Evolutionary conservation across 1,140 invertebrate species (phyloP).

Genomic region (Brachionus rubens): DNA sequence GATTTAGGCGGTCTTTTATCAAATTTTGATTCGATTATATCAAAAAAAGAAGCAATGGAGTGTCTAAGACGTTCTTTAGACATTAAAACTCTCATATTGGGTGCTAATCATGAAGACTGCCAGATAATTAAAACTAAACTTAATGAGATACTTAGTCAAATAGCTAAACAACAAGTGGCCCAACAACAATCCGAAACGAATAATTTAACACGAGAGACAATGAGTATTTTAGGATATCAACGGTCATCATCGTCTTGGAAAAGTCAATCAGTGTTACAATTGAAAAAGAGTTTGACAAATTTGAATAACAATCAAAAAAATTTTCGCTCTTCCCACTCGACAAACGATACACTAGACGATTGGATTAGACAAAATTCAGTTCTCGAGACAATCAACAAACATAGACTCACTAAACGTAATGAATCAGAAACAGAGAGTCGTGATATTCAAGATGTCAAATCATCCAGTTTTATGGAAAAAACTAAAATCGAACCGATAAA

Average conservation of each 20-base stretch:
- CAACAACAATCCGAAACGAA: background rate
- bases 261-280: background rate
- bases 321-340: background rate
- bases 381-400: background rate
- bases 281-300: background rate
- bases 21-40: constrained; percentile 14
- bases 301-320: background rate
- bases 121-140: constrained; percentile 21
- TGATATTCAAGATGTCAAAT: background rate
- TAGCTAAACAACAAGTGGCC: background rate
- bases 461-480: background rate
- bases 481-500: background rate
- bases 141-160: background rate
- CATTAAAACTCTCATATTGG: constrained; percentile 11
- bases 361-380: constrained; percentile 29
- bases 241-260: background rate
- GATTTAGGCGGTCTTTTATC: background rate
- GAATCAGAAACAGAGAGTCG: background rate
- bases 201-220: background rate
- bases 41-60: constrained; percentile 36
- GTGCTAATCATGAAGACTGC: constrained; percentile 17
- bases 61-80: constrained; percentile 20
- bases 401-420: background rate
- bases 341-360: background rate
- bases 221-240: background rate